Evolutionary conservation across 2,113 vertebrate species (phyloP).

Genomic region (Sphaerodactylus townsendi): DNA sequence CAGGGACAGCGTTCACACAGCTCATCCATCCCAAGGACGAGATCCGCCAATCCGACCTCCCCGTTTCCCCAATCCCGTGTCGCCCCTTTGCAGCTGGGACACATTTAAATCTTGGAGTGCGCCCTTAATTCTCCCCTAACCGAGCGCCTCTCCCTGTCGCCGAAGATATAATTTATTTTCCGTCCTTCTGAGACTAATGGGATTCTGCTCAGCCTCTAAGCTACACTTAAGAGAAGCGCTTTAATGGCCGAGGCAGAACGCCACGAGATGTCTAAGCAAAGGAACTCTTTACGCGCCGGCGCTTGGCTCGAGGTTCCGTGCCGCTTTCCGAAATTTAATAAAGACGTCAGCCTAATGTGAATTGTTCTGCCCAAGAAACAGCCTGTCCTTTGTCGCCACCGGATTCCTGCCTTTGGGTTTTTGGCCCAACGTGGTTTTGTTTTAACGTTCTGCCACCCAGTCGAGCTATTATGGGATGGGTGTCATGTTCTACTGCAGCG

Average conservation of each 20-base stretch:
- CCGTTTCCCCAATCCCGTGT: background rate
- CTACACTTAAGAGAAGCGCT: background rate
- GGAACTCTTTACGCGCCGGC: background rate
- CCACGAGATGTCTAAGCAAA: background rate
- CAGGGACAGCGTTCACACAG: no score
- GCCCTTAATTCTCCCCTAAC: background rate
- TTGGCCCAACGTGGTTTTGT: background rate
- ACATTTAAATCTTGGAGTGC: no score
- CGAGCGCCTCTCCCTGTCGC: background rate
- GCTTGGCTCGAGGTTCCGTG: rapidly evolving
- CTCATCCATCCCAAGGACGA: no score
- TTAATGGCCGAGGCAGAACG: rapidly evolving
- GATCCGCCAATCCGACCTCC: no score
- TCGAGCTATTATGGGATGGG: background rate
- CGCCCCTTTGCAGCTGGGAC: background rate
- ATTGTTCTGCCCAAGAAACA: background rate
- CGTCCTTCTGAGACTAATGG: slow-evolving; percentile 1
- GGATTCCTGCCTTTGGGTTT: slow-evolving; percentile 8
- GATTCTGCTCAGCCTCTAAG: background rate
- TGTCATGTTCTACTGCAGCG: background rate
- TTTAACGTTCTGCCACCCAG: slow-evolving; percentile 10
- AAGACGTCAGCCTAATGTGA: slow-evolving; percentile 21
- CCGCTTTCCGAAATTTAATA: slow-evolving; percentile 19
- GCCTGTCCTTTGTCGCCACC: slow-evolving; percentile 20
- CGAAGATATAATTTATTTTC: background rate